Evolutionary conservation across 2,797 vertebrate genomes (phyloP).

Genomic region (Anguilla obscura): DNA sequence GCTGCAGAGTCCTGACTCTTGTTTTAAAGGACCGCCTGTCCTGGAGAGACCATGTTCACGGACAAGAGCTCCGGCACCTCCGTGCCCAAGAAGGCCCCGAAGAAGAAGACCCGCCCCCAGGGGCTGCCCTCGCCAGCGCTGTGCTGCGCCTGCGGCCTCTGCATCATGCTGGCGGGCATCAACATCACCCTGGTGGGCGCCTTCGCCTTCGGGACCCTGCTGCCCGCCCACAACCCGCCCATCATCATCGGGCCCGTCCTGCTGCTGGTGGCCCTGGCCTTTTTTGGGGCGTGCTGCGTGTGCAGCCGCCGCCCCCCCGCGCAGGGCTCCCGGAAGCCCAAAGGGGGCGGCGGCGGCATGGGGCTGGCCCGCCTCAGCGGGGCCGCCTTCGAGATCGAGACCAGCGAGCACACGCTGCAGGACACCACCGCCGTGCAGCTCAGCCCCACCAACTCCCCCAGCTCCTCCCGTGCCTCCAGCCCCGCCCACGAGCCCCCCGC

Average conservation of each 20-base stretch:
- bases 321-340: constrained; percentile 57
- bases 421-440: constrained; percentile 90
- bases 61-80: constrained; percentile 68
- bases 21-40: not conserved
- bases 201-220: constrained; percentile 83
- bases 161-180: constrained; percentile 94
- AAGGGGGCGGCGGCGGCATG: constrained; percentile 68
- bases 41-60: constrained; percentile 57
- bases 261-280: constrained; percentile 78
- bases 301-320: constrained; percentile 77
- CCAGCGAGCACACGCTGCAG: constrained; percentile 89
- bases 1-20: not conserved
- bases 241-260: constrained; percentile 87
- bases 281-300: constrained; percentile 89
- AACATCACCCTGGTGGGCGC: constrained; percentile 96
- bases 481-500: constrained; percentile 59
- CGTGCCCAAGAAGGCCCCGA: constrained; percentile 57
- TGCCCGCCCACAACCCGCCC: constrained; percentile 80
- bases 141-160: constrained; percentile 92
- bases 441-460: constrained; percentile 83
- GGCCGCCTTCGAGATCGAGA: constrained; percentile 87
- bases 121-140: constrained; percentile 88
- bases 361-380: constrained; percentile 74
- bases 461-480: constrained; percentile 78
- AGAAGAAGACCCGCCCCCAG: constrained; percentile 70